phyloP scores from a whole-genome alignment of 1,140 invertebrate species.

The Lordiphosa collinella region DNA sequence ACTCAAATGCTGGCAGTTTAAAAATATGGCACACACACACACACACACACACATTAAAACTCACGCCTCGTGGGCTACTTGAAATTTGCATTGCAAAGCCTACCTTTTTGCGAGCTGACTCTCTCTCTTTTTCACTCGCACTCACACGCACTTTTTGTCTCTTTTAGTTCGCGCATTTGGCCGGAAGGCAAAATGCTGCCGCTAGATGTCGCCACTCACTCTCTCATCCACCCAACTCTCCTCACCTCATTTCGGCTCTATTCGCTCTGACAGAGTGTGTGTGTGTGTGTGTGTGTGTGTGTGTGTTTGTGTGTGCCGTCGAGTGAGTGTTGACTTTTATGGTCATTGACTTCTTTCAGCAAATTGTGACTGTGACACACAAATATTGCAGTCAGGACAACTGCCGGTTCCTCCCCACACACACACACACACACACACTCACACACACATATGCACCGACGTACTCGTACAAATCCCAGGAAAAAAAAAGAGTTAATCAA shows the following conservation, averaged over 20 bases:
- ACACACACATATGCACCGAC: neutral
- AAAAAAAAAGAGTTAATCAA: constrained; percentile 41
- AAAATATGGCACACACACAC: constrained; percentile 18
- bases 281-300: constrained; percentile 11
- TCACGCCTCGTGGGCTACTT: constrained; percentile 16
- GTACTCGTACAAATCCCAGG: neutral
- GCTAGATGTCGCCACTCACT: constrained; percentile 16
- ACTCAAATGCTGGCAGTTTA: constrained; percentile 6
- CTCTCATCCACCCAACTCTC: neutral
- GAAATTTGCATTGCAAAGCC: constrained; percentile 46
- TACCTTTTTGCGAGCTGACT: neutral
- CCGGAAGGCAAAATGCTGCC: constrained; percentile 42
- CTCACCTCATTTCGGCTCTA: neutral
- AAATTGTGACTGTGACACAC: constrained; percentile 15
- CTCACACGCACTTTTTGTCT: constrained; percentile 2
- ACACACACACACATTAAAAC: constrained; percentile 16
- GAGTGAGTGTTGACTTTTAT: constrained; percentile 52
- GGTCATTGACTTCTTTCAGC: constrained; percentile 44
- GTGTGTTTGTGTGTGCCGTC: constrained; percentile 15
- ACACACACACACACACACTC: neutral
- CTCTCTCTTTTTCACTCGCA: neutral
- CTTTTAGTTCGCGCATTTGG: constrained; percentile 23
- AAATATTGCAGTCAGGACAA: constrained; percentile 23
- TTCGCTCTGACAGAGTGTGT: constrained; percentile 1
- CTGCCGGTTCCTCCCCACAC: neutral